Evolutionary conservation across 2,888 invertebrate genomes (phyloP).

Genomic region (Archaeoteleia sp.): DNA sequence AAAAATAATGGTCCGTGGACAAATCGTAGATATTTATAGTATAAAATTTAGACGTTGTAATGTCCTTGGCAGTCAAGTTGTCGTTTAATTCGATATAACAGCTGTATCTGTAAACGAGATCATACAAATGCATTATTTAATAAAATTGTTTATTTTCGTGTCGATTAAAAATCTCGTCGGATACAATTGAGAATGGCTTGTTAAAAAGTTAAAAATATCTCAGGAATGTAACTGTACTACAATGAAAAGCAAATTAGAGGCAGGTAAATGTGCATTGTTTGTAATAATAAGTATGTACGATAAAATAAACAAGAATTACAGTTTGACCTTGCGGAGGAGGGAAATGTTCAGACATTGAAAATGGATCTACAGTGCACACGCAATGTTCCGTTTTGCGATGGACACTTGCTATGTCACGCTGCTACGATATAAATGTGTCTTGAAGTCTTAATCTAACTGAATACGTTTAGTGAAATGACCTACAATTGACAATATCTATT

Average conservation of each 20-base stretch:
- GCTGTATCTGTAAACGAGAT: constrained; percentile 77
- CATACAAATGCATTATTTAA: no score
- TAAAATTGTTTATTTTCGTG: neutral
- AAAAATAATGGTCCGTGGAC: constrained; percentile 51
- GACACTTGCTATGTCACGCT: constrained; percentile 38
- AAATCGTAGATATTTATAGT: constrained; percentile 72
- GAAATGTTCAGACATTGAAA: constrained; percentile 21
- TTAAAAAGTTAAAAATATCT: no score
- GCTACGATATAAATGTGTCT: constrained; percentile 29
- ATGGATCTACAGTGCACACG: constrained; percentile 25
- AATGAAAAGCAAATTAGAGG: neutral
- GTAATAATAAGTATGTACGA: constrained; percentile 8
- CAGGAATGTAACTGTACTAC: no score
- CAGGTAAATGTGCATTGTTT: neutral
- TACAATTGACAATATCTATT: no score
- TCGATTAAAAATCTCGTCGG: no score
- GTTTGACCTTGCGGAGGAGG: constrained; percentile 29
- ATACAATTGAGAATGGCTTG: no score
- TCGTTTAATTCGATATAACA: constrained; percentile 75
- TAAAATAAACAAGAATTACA: constrained; percentile 2
- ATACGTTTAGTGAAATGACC: constrained; percentile 13
- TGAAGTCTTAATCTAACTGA: constrained; percentile 26
- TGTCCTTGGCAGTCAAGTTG: constrained; percentile 74
- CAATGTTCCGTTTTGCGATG: constrained; percentile 29
- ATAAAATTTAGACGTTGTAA: constrained; percentile 77